Conservation (phyloP, 1,140 invertebrate genomes). For the Dolichoris vasculosae region DNA sequence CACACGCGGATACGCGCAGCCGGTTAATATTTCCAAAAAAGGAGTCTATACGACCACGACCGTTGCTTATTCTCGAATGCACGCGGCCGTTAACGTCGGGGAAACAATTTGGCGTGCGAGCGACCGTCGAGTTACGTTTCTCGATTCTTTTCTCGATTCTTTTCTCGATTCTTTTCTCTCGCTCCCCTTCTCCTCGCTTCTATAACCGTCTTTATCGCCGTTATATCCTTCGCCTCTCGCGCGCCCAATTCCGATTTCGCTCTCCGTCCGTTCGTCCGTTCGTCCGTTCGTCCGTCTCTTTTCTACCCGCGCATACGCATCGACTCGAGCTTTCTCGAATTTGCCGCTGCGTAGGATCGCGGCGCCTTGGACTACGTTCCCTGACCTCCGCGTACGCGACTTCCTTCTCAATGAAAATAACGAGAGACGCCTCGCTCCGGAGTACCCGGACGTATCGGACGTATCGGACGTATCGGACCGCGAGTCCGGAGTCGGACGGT, state of each 20-base stretch:
- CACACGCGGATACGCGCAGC: not conserved
- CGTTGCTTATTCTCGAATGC: not conserved
- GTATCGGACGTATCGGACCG: too few species aligned
- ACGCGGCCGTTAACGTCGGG: not conserved
- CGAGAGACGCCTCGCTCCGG: not conserved
- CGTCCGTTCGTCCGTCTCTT: too few species aligned
- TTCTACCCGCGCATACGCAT: not conserved
- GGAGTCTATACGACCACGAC: not conserved
- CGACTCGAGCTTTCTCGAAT: conserved; percentile 28
- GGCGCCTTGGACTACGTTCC: conserved; percentile 6
- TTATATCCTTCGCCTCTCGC: conserved; percentile 34
- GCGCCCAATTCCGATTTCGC: conserved; percentile 23
- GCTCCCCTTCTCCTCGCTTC: not conserved
- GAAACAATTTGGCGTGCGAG: not conserved
- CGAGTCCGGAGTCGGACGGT: too few species aligned
- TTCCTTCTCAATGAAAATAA: conserved; percentile 10
- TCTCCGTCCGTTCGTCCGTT: not conserved
- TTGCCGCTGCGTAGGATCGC: conserved; percentile 45
- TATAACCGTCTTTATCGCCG: conserved; percentile 45
- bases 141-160: not conserved
- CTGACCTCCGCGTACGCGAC: not conserved
- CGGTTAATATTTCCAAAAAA: conserved; percentile 38
- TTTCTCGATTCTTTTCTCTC: not conserved
- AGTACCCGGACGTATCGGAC: too few species aligned
- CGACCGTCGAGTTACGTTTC: not conserved